phyloP scores from a whole-genome alignment of 2,113 vertebrate species.

The Empidonax traillii region DNA sequence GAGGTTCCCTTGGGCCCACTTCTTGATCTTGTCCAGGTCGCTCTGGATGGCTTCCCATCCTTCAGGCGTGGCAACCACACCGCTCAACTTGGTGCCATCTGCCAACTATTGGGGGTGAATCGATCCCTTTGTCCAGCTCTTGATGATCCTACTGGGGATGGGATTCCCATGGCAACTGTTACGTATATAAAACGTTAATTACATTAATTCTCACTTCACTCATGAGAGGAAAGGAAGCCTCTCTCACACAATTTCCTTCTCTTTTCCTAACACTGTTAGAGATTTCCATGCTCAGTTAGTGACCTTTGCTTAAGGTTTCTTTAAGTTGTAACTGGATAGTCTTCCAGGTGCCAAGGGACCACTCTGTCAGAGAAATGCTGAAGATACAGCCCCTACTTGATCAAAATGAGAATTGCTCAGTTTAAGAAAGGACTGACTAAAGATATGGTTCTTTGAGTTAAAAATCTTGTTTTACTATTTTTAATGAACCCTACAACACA shows the following conservation, averaged over 20 bases:
- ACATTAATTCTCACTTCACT: background rate
- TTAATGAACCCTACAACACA: background rate
- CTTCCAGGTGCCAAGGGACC: background rate
- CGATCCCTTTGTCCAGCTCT: background rate
- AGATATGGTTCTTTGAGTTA: fast-evolving
- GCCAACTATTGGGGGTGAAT: background rate
- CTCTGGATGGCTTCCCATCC: background rate
- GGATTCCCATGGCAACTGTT: background rate
- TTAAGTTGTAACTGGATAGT: background rate
- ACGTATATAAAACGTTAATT: no score
- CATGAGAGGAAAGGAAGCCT: background rate
- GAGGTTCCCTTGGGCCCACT: background rate
- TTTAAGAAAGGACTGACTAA: background rate
- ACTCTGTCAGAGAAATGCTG: background rate
- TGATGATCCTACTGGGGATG: background rate
- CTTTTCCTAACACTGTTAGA: background rate
- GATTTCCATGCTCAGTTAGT: background rate
- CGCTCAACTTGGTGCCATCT: background rate
- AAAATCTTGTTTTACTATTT: background rate
- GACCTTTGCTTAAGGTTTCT: background rate
- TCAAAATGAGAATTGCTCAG: background rate
- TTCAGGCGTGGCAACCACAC: background rate
- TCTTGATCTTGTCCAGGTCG: background rate
- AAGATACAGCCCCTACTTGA: background rate
- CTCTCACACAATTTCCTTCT: background rate